Conservation (phyloP, 2,113 vertebrate species). For the Solea solea region DNA sequence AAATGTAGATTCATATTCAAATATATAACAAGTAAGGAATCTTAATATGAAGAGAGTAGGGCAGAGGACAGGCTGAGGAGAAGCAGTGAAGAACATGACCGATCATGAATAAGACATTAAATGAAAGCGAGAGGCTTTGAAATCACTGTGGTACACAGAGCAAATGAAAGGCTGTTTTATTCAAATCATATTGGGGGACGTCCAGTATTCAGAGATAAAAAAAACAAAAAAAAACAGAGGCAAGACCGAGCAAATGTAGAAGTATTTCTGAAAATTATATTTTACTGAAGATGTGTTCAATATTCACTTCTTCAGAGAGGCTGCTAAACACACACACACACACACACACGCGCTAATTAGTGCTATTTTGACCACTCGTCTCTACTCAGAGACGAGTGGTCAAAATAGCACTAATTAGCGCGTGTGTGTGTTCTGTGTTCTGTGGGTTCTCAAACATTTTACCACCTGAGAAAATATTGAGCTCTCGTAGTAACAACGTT, state of each 20-base stretch:
- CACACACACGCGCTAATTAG: no score
- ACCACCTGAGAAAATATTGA: no score
- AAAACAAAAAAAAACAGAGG: not conserved
- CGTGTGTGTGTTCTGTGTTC: no score
- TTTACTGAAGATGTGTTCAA: not conserved
- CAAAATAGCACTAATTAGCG: no score
- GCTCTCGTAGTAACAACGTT: no score
- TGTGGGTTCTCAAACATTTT: no score
- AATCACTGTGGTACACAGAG: not conserved
- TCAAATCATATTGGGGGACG: not conserved
- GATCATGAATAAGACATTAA: not conserved
- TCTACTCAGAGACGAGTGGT: no score
- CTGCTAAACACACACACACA: no score
- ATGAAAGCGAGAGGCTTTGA: not conserved
- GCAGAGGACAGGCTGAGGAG: not conserved
- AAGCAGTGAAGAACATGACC: not conserved
- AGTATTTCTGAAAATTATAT: not conserved
- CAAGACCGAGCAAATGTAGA: not conserved
- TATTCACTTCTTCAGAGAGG: not conserved
- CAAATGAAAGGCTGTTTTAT: no score
- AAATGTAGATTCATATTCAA: slow-evolving; percentile 14
- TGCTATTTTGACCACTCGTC: no score
- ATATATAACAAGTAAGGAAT: not conserved
- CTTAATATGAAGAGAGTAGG: not conserved
- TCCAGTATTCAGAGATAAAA: not conserved